Base-by-base conservation (phyloP, 2,888 invertebrate species). In the Amblyjoppa fuscipennis region DNA sequence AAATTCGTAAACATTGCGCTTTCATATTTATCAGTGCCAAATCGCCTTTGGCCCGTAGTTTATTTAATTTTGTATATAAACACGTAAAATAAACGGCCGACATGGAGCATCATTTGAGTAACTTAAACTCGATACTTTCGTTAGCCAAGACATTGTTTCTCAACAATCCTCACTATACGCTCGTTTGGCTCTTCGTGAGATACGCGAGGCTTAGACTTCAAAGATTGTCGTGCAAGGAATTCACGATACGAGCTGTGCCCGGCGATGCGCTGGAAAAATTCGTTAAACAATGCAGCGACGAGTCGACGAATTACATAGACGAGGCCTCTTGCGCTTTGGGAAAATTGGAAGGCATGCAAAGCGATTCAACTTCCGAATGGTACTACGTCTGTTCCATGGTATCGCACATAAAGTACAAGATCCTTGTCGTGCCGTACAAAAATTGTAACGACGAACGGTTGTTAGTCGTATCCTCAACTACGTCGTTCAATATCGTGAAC, bases 391-490 rank as follows among this genome's bases (percentile, higher is more conserved):
- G 92, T 51, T 91, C 88, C 7, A 90, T 83, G 13, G 28, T 64
- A 31, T 89, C 90, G 3, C 66, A 51, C 11, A 91, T 81, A 83
- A 93, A 90, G 79, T 94, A 93, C 77, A 93, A 92, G 90, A 74
- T 93, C 74, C 85, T 87, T 41, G 71, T 91, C 38, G 34, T 91
- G 53, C 90, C 90, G 25, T 73, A 83, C 13, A 53, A 88, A 7
- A 61, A 89, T 74, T 68, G 83, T 16, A 16, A 79, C 71, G 66
- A 86, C 51, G 83, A 90, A 73, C 68, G 79, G 64, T 81, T 1
- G 45, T 16, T 94, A 53, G 87, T 90, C 80, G 64, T 92, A n/a
- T 93, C 92, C 0, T 91, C 93, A 87, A 91, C 89, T 16, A 90
- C 89, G 88, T 87, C 85, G 66, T 88, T 89, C 66, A 94, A 94